These are phyloP conservation scores for Pseudorasbora parva DNA, from an alignment of 2,113 vertebrate species.

Conservation along the genomic window DNA sequence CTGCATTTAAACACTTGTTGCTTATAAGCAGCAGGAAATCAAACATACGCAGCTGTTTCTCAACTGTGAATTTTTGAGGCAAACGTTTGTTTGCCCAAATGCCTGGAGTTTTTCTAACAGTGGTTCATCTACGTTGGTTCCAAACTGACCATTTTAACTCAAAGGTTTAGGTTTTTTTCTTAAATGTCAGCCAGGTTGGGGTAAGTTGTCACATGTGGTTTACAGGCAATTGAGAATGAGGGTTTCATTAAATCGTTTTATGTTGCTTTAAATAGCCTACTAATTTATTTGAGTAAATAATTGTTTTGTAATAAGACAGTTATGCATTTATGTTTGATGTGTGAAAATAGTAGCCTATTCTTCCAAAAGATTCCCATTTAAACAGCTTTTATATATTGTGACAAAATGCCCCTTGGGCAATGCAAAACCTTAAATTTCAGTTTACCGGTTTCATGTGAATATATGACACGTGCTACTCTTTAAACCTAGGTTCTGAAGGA, in stretches of 20 bases:
- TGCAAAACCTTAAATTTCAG: background rate
- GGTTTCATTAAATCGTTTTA: background rate
- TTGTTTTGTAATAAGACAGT: background rate
- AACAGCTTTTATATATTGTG: background rate
- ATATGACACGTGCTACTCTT: background rate
- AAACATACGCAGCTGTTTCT: background rate
- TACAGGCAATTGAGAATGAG: background rate
- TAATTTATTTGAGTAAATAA: background rate
- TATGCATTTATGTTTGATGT: background rate
- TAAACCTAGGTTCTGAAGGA: background rate
- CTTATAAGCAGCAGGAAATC: background rate
- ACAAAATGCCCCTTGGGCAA: background rate
- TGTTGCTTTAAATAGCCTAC: background rate
- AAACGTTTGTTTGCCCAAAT: background rate
- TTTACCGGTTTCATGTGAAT: background rate
- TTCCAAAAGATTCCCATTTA: background rate
- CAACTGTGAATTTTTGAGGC: background rate
- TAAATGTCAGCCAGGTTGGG: background rate
- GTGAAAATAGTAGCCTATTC: background rate
- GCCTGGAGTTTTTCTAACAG: background rate
- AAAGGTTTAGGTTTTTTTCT: background rate
- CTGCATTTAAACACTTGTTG: conserved; percentile 7
- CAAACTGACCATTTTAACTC: background rate
- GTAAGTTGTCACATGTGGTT: background rate
- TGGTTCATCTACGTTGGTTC: background rate